Base-by-base conservation (phyloP, 2,113 vertebrate species). In the Ibidorhyncha struthersii region DNA sequence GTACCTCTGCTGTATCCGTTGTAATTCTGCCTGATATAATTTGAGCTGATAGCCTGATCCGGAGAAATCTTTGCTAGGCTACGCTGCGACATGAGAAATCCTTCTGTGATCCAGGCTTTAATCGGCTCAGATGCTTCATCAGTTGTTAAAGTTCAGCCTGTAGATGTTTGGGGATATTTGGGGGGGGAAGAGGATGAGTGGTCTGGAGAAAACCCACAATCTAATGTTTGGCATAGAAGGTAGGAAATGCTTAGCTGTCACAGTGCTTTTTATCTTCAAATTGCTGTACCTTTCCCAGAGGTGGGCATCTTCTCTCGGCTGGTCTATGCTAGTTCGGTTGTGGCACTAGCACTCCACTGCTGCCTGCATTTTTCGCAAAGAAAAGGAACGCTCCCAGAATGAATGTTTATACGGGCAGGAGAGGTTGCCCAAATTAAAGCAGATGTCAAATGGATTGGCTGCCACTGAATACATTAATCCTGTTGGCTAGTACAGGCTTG, bases 1-100 rank as follows among this genome's bases (percentile, higher is more conserved):
- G 36, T 30, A 3, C 29, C 52, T 27, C 0, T 29, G 74, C 21
- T 14, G 2, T 63, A 11, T 27, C 38, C 0, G 7, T 23, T 56
- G 1, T 4, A 32, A 26, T 65, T 85, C 26, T 66, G 80, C 65
- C 87, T 65, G 73, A 2, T 1, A 50, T 25, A 50, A 50, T 25
- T 50, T 11, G 11, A 26, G 77, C 79, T 36, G 55, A 32, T 71
- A 43, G 40, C 27, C 61, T 2, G 5, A 30, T 32, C 41, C 3
- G 14, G 80, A 82, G 45, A 32, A 58, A 14, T 26, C 66, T 34
- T 25, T 56, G 50, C 55, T 21, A 43, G 59, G 84, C 84, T 45
- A 2, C 12, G 5, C 47, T 74, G 55, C 10, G 12, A 26, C 47
- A 5, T 4, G 29, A 52, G 53, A 77, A 71, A 49, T 38, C 50